Base-by-base conservation (phyloP, 2,797 vertebrate species). In the Sebastes iracundus region DNA sequence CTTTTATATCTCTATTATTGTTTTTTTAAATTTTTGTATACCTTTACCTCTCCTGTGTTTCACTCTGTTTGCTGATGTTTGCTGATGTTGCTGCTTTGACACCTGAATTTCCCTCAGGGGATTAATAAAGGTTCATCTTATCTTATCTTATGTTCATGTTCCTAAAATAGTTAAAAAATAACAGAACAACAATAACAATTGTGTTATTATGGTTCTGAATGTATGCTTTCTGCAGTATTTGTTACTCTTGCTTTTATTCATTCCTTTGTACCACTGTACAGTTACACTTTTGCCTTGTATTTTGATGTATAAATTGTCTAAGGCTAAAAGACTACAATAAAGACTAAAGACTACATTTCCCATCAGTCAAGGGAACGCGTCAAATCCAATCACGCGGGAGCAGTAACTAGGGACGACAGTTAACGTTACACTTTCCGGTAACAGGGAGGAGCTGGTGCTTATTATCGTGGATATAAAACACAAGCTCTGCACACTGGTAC, bases 311-410 rank as follows among this genome's bases (percentile, higher is more conserved):
- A 14, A 2, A 59, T 16, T 35, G 18, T 52, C 10, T 12, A 0
- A 14, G 16, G 0, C 4, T 30, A 14, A 75, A 69, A n/a, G 27
- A 94, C 94, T 93, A 91, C 92, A 93, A 38, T 38, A 38, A 13
- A 38, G 35, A 38, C 35, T 38, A 75, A 69, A n/a, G 27, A 94
- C 94, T 93, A 91, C 92, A 94, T 64, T 74, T 87, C 88, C 93
- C 92, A 66, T 62, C 4, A 14, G 7, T 3, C 0, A 1, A 11
- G 0, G 8, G 7, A 7, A 3, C 1, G 3, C 78, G 66, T 86
- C 83, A 79, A 28, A 83, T 62, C 84, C 87, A 90, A 88, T 89
- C 88, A 88, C 35, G 33, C 61, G 71, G 30, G 7, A 73, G 35
- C 55, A 27, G 2, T n/a, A 52, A 52, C 18, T 30, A 22, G 46